Evolutionary conservation across 1,140 invertebrate species (phyloP).

Genomic region (Homalodisca vitripennis): DNA sequence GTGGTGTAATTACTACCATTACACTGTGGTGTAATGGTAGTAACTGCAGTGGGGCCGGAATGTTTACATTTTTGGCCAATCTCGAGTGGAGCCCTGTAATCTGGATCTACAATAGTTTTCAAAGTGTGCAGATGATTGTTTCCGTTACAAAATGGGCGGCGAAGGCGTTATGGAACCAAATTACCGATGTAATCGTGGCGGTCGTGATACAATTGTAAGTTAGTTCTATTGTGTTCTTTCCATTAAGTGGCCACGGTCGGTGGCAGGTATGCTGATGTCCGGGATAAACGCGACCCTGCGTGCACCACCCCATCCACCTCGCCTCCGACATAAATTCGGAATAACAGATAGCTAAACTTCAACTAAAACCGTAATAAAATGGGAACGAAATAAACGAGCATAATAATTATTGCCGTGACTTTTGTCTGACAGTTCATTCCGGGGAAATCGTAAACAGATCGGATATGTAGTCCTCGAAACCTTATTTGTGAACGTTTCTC

Average conservation of each 20-base stretch:
- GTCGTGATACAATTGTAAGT: background rate
- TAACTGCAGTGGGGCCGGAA: too few relatives aligned
- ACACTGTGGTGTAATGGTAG: too few relatives aligned
- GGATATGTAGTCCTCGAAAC: conserved; percentile 4
- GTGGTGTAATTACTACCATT: too few relatives aligned
- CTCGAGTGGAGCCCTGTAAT: too few relatives aligned
- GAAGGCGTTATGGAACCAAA: conserved; percentile 17
- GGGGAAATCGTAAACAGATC: conserved; percentile 3
- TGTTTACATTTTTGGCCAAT: background rate
- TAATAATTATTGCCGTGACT: conserved; percentile 15
- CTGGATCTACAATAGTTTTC: conserved; percentile 11
- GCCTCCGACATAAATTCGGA: conserved; percentile 38
- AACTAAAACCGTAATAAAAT: conserved; percentile 23
- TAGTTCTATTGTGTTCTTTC: background rate
- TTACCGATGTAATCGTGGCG: conserved; percentile 9
- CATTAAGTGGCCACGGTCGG: background rate
- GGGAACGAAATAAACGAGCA: conserved; percentile 11
- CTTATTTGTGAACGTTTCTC: background rate
- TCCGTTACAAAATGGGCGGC: background rate
- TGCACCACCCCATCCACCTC: background rate
- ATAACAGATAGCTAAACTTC: conserved; percentile 28
- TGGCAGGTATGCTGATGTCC: background rate
- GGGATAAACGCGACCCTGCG: background rate
- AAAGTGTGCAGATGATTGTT: background rate
- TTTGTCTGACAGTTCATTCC: conserved; percentile 20